A percentile compares a stretch with the other conserved stretches of the same genome.
Conservation (phyloP, 2,888 invertebrate genomes). For the Synergus umbraculus region DNA sequence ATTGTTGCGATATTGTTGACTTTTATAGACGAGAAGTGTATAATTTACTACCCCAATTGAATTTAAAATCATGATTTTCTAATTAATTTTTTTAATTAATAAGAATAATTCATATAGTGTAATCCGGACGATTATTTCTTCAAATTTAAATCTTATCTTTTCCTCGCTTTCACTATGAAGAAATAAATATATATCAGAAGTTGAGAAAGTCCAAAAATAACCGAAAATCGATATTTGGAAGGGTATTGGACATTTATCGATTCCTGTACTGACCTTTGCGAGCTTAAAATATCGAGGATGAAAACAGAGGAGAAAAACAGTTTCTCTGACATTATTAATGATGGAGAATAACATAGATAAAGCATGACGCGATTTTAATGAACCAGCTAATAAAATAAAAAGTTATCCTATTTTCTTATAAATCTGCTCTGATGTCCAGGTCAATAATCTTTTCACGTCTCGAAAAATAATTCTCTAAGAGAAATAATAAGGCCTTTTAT, state of each 20-base stretch:
- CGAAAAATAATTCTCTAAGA: slow-evolving; percentile 6
- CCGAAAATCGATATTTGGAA: neutral
- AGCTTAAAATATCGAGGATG: slow-evolving; percentile 4
- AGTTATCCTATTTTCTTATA: neutral
- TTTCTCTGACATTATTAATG: neutral
- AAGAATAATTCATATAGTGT: neutral
- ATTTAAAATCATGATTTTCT: neutral
- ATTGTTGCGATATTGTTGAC: slow-evolving; percentile 12
- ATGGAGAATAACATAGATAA: slow-evolving; percentile 14
- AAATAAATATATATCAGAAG: too few relatives aligned
- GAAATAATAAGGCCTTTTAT: neutral
- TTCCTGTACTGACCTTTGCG: slow-evolving; percentile 1
- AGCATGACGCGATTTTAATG: slow-evolving; percentile 11
- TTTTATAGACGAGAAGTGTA: neutral
- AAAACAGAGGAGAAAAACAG: neutral
- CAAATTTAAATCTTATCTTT: too few relatives aligned
- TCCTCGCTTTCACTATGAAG: too few relatives aligned
- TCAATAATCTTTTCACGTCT: slow-evolving; percentile 3
- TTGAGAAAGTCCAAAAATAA: neutral
- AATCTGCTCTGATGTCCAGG: slow-evolving; percentile 4
- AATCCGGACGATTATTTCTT: too few relatives aligned
- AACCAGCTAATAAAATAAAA: neutral
- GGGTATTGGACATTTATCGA: neutral
- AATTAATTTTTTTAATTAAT: neutral
- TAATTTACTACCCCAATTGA: neutral